Evolutionary conservation across 2,113 vertebrate species (phyloP).

Genomic region (Ibidorhyncha struthersii): DNA sequence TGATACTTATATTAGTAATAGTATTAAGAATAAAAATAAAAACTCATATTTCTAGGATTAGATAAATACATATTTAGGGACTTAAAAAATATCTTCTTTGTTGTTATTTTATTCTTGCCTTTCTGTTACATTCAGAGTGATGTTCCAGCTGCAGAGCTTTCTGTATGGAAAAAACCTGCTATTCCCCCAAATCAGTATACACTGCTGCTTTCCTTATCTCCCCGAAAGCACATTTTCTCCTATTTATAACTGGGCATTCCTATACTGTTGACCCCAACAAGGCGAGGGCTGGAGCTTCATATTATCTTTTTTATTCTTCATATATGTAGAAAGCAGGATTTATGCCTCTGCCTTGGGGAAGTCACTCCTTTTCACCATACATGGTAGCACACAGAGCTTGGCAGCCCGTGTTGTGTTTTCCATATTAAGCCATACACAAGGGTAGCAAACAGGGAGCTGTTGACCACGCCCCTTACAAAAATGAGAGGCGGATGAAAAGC

Average conservation of each 20-base stretch:
- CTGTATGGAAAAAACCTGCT: not conserved
- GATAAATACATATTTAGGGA: not conserved
- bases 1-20: not conserved
- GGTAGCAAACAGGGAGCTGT: slow-evolving; percentile 68
- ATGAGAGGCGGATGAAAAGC: not conserved
- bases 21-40: not conserved
- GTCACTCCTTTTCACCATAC: slow-evolving; percentile 75
- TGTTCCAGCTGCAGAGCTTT: slow-evolving; percentile 3
- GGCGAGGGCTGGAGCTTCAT: not conserved
- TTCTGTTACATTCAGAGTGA: not conserved
- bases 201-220: slow-evolving; percentile 30
- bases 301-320: slow-evolving; percentile 52
- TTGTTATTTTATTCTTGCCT: not conserved
- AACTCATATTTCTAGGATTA: not conserved
- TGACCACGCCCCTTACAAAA: not conserved
- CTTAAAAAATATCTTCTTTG: not conserved
- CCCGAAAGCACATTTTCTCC: not conserved
- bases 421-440: slow-evolving; percentile 76
- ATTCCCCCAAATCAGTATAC: not conserved
- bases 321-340: slow-evolving; percentile 45
- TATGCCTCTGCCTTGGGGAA: slow-evolving; percentile 39
- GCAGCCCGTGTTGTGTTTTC: slow-evolving; percentile 60
- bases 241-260: slow-evolving; percentile 43
- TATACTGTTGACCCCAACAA: slow-evolving; percentile 24
- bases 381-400: slow-evolving; percentile 62